Base-by-base conservation (phyloP, 2,113 vertebrate genomes). In the Trichomycterus rosablanca region DNA sequence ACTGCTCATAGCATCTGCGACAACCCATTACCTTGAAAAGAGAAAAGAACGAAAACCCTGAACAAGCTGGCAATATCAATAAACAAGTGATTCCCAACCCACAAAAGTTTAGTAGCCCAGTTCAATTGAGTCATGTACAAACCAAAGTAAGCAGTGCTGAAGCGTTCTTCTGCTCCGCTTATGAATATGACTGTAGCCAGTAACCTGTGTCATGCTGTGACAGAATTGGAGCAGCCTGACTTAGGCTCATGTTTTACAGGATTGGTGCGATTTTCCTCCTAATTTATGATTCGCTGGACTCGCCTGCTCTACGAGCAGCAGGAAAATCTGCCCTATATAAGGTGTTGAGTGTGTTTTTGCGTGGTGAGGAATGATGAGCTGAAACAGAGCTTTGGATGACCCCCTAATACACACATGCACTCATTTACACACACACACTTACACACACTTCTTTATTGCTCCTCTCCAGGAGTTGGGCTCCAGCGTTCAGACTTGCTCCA, bases 221-320 rank as follows among this genome's bases (percentile, higher is more conserved):
- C 83, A 85, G 83, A 84, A 84, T 80, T 57, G 19, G 83, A 78
- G 71, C 82, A 85, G 77, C 74, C 77, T 72, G 74, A 62, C 67
- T 75, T 75, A 68, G 66, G 43, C 60, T 67, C 44, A 55, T 71
- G 66, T 80, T 78, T 76, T 73, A 71, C 76, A 34, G 16, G 70
- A 75, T 70, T 45, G 55, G 70, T 74, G 60, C 63, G 6, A 70
- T 78, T 78, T 71, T 46, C 52, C 54, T 40, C 39, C 56, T 81
- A 84, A 85, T 85, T 79, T 84, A 83, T 81, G 77, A 75, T 78
- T 75, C 63, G 55, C 70, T 46, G 71, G 67, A 77, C 76, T 59
- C 3, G 23, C 66, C 46, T 74, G 70, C 80, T 81, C 71, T 74
- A 78, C 43, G 60, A 83, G 64, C 68, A 68, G 75, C 72, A 66